phyloP scores from a whole-genome alignment of 2,888 invertebrate genomes.

The Cephalotes varians region DNA sequence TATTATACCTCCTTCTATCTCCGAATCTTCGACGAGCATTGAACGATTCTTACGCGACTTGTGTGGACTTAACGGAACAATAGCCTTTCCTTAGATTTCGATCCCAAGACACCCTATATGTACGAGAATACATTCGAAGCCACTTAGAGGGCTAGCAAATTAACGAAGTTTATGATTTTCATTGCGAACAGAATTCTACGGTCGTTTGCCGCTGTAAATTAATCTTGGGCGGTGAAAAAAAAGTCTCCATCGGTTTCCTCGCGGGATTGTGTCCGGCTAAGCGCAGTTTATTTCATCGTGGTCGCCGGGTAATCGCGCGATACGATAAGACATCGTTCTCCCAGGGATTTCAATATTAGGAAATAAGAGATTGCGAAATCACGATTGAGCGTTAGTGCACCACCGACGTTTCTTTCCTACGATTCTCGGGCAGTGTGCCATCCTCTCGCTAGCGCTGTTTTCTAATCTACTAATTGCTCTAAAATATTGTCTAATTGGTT shows the following conservation, averaged over 20 bases:
- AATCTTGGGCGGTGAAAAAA: constrained; percentile 18
- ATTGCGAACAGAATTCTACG: background rate
- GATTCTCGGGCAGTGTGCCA: background rate
- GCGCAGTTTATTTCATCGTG: constrained; percentile 74
- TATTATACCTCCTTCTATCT: background rate
- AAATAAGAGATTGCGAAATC: constrained; percentile 53
- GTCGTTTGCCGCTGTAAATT: constrained; percentile 25
- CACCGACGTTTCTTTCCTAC: background rate
- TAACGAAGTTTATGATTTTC: constrained; percentile 31
- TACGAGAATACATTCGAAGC: background rate
- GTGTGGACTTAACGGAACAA: background rate
- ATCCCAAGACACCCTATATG: background rate
- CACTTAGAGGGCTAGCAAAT: constrained; percentile 18
- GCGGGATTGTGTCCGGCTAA: constrained; percentile 73
- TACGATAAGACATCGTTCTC: constrained; percentile 25
- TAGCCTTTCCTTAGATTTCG: background rate
- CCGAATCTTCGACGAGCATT: background rate
- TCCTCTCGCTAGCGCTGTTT: background rate
- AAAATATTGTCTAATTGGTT: background rate
- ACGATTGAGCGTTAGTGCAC: background rate
- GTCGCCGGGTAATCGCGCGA: constrained; percentile 65
- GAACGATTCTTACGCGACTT: background rate
- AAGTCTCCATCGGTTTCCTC: constrained; percentile 60
- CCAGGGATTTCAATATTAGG: constrained; percentile 57
- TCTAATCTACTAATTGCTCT: background rate